phyloP scores from a whole-genome alignment of 1,140 invertebrate species.

The Fopius arisanus region DNA sequence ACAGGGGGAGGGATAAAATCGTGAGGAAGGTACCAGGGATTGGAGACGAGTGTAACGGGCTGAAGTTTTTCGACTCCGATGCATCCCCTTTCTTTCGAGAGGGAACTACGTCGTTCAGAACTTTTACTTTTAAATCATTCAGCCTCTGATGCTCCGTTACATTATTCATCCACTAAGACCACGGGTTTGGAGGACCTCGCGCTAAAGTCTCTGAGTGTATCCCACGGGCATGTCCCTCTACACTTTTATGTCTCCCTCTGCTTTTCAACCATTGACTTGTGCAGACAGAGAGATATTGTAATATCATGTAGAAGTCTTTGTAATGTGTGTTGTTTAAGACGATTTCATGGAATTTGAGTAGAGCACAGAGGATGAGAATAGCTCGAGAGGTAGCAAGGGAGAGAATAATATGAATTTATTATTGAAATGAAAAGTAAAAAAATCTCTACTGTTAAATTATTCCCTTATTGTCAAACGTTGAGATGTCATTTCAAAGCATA shows the following conservation, averaged over 20 bases:
- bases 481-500: not conserved
- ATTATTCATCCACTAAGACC: constrained; percentile 58
- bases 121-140: constrained; percentile 63
- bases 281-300: not conserved
- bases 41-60: constrained; percentile 10
- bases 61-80: constrained; percentile 45
- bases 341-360: not conserved
- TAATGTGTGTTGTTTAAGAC: constrained; percentile 4
- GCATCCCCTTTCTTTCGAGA: not conserved
- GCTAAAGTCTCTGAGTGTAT: constrained; percentile 30
- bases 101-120: constrained; percentile 44
- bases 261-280: constrained; percentile 11
- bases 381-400: not conserved
- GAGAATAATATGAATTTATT: no score
- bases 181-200: constrained; percentile 20
- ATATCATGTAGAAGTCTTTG: constrained; percentile 9
- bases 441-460: no score
- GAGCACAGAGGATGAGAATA: not conserved
- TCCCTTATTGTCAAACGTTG: not conserved
- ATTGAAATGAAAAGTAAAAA: no score
- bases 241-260: not conserved
- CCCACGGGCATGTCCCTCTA: not conserved
- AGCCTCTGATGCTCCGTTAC: constrained; percentile 53
- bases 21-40: not conserved
- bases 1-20: no score